phyloP scores from a whole-genome alignment of 2,113 vertebrate species.

The zebrafish (Danio rerio) region DNA sequence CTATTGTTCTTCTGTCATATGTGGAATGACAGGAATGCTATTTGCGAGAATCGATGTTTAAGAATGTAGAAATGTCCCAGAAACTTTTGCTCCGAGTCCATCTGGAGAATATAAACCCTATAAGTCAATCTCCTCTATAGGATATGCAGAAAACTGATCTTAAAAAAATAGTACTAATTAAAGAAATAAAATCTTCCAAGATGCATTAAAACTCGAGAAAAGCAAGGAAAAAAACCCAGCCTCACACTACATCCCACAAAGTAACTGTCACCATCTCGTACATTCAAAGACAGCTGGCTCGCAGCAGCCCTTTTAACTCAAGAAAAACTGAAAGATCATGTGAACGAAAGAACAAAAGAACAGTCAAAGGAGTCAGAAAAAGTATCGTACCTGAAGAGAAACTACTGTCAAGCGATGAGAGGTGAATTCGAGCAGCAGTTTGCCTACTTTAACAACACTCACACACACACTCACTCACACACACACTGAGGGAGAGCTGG shows the following conservation, averaged over 20 bases:
- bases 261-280: background rate
- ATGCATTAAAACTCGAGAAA: background rate
- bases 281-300: background rate
- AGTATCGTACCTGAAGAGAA: slow-evolving; percentile 31
- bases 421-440: background rate
- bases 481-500: background rate
- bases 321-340: background rate
- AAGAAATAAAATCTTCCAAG: too few species aligned
- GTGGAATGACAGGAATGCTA: slow-evolving; percentile 32
- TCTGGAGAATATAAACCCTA: background rate
- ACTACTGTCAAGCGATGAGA: slow-evolving; percentile 37
- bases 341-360: background rate
- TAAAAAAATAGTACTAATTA: background rate
- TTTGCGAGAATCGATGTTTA: background rate
- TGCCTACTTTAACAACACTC: background rate
- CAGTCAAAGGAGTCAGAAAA: background rate
- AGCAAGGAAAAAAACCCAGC: background rate
- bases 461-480: background rate
- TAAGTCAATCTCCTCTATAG: background rate
- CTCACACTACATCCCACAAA: background rate
- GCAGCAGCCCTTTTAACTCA: background rate
- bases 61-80: background rate
- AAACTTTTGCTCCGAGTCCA: background rate
- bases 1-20: background rate
- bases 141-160: background rate